These are phyloP conservation scores for Siderastrea radians DNA, from an alignment of 92 coral and sea anemone genomes.

Conservation along the genomic window DNA sequence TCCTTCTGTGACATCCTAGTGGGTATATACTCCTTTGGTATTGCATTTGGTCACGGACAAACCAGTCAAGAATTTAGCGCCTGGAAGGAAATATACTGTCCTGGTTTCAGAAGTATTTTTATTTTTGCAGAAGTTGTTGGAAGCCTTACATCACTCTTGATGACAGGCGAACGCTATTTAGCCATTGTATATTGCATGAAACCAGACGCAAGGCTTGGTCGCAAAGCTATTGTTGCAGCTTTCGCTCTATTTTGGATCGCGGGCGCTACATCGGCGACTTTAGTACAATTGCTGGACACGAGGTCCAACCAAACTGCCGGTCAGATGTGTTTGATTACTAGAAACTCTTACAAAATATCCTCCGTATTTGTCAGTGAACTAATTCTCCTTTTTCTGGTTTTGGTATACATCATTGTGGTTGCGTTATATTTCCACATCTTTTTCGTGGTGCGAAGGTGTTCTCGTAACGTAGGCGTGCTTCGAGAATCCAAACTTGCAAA, in stretches of 20 bases:
- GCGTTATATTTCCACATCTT: conserved; percentile 60
- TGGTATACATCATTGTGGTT: conserved; percentile 32
- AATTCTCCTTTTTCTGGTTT: conserved; percentile 43
- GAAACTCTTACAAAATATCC: conserved; percentile 9
- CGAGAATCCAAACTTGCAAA: conserved; percentile 70
- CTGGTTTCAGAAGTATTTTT: conserved; percentile 43
- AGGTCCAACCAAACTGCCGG: neutral
- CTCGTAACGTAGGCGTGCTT: conserved; percentile 38
- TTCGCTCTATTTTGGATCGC: conserved; percentile 13
- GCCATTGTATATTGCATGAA: conserved; percentile 60
- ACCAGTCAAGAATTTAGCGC: neutral
- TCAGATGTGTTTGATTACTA: conserved; percentile 21
- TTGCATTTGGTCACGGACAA: conserved; percentile 47
- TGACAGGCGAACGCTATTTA: conserved; percentile 62
- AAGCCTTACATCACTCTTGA: conserved; percentile 43
- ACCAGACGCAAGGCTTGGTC: conserved; percentile 4
- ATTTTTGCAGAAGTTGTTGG: conserved; percentile 48
- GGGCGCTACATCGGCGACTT: neutral
- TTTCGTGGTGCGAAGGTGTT: conserved; percentile 42
- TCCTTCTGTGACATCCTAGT: conserved; percentile 63
- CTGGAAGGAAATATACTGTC: conserved; percentile 42
- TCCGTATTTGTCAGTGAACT: conserved; percentile 44
- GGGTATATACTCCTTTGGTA: conserved; percentile 61
- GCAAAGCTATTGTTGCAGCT: neutral
- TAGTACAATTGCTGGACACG: conserved; percentile 20